Evolutionary conservation across 92 coral and sea anemone genomes (phyloP).

Genomic region (Phenganax stokvisi): DNA sequence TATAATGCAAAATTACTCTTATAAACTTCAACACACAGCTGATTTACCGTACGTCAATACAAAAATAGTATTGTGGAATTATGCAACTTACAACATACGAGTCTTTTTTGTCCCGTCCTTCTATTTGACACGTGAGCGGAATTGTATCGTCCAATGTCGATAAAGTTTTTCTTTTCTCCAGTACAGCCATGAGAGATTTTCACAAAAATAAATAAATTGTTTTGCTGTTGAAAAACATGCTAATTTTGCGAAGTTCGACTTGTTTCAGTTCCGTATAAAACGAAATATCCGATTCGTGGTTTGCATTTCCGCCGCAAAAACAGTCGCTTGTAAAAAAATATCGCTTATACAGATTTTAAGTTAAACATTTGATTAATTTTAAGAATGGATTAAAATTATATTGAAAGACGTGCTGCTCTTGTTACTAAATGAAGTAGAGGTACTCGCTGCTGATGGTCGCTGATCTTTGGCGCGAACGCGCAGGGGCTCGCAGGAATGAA

Average conservation of each 20-base stretch:
- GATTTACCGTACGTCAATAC: not conserved
- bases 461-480: too few species aligned
- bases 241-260: not conserved
- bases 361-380: not conserved
- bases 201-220: not conserved
- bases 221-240: not conserved
- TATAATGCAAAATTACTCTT: not conserved
- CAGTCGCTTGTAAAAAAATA: constrained; percentile 8
- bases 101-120: constrained; percentile 83
- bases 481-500: too few species aligned
- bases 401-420: too few species aligned
- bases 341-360: not conserved
- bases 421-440: too few species aligned
- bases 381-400: too few species aligned
- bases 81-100: constrained; percentile 65
- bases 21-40: not conserved
- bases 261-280: not conserved
- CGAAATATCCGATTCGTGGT: not conserved
- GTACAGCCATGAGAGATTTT: constrained; percentile 53
- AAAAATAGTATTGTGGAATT: not conserved
- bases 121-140: constrained; percentile 77
- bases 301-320: not conserved
- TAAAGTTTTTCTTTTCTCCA: constrained; percentile 46
- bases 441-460: too few species aligned
- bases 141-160: constrained; percentile 66